These are phyloP conservation scores for Acropternis orthonyx DNA, from an alignment of 2,797 vertebrate genomes.

Conservation along the genomic window DNA sequence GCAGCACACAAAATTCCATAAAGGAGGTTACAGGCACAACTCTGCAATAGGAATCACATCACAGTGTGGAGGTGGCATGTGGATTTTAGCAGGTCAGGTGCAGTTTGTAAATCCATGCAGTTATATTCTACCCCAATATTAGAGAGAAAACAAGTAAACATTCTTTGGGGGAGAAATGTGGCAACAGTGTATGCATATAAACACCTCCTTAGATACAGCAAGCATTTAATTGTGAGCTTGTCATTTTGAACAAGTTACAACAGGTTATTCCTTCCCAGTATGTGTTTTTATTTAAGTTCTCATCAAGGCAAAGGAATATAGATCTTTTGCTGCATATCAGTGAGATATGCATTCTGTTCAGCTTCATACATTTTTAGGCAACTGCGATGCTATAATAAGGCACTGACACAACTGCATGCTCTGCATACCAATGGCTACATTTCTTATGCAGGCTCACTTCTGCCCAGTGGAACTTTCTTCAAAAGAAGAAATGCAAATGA, in stretches of 20 bases:
- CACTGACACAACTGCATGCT: not conserved
- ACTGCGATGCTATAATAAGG: not conserved
- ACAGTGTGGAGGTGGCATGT: not conserved
- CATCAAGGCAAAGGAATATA: not conserved
- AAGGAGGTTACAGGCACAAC: not conserved
- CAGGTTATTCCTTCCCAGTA: not conserved
- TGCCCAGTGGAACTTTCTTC: not conserved
- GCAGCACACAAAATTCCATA: not conserved
- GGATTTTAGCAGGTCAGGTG: not conserved
- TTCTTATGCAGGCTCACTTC: conserved; percentile 25
- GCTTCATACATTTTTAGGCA: conserved; percentile 14
- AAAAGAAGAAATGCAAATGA: conserved; percentile 12
- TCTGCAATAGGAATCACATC: not conserved
- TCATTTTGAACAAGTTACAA: not conserved
- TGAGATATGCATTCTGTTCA: conserved; percentile 24
- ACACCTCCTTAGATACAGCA: not conserved
- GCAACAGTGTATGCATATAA: not conserved
- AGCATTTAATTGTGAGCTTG: not conserved
- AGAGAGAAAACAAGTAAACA: not conserved
- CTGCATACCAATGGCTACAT: not conserved
- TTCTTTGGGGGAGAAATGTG: not conserved
- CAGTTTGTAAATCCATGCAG: not conserved
- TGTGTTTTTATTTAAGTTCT: not conserved
- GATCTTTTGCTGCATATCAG: not conserved
- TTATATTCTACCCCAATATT: not conserved